Evolutionary conservation across 2,113 vertebrate species (phyloP).

Genomic region (Podarcis cretensis): DNA sequence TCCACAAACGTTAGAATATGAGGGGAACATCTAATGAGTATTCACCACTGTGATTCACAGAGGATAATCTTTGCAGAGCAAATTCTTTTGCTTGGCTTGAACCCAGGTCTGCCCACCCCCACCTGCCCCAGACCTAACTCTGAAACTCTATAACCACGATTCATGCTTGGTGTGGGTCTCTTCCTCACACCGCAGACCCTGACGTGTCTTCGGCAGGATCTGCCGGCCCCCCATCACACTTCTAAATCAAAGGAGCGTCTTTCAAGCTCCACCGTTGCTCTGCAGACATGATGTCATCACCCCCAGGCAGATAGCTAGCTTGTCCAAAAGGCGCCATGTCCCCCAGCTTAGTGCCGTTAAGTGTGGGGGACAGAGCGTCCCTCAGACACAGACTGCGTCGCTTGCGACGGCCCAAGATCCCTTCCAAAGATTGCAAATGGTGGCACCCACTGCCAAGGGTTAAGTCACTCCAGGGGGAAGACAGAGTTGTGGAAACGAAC

Average conservation of each 20-base stretch:
- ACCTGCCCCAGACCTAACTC: not conserved
- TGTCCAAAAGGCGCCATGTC: not conserved
- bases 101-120: not conserved
- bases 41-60: not conserved
- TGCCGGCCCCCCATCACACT: not conserved
- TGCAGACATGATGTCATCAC: constrained; percentile 29
- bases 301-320: not conserved
- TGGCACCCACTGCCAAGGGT: not conserved
- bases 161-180: not conserved
- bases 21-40: not conserved
- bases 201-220: not conserved
- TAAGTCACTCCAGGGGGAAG: not conserved
- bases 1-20: no score
- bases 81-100: not conserved
- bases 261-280: not conserved
- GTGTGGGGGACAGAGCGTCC: not conserved
- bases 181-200: not conserved
- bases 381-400: not conserved
- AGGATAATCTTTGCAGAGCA: not conserved
- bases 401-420: not conserved
- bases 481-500: not conserved
- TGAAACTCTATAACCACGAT: not conserved
- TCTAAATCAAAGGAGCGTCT: constrained; percentile 1
- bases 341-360: no score
- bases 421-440: not conserved